Evolutionary conservation across 2,888 invertebrate species (phyloP), one percentile per base, ranked within the genome.

Genomic region (Pseudoips prasinana): DNA sequence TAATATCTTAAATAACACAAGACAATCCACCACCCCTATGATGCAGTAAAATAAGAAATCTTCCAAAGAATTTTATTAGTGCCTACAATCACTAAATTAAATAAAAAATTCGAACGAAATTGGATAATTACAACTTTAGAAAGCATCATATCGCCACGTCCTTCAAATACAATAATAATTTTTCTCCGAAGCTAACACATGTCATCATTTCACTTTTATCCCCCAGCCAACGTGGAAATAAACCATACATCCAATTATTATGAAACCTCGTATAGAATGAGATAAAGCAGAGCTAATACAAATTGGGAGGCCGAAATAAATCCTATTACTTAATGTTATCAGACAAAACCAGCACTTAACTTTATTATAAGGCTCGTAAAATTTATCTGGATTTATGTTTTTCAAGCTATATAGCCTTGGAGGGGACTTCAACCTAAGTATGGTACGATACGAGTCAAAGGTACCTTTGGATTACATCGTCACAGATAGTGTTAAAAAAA

Each of bases 311-410:
- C 45, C 48, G 38, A 49, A 55, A 54, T 41, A 57, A 57, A 52
- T 55, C 60, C 45, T 58, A 61, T 65, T 65, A 64, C 66, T 62
- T 63, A 64, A 53, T 59, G 64, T 66, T 68, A 70, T 71, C 70
- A 70, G 70, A 70, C 63, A 59, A 53, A 46, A 57, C 68, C 66
- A 69, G 62, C 54, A 54, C 54, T 57, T 56, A 57, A 57, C 46
- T 57, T 57, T 57, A 57, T 57, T 57, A 57, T 57, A 58, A 64
- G 58, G 47, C 61, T 62, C 69, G 68, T 78, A 76, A 77, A 78
- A 59, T 76, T 77, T 74, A 82, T 82, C 80, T 73, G 64, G 68
- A 69, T 68, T 64, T 57, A 70, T 63, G 64, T 64, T 70, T 53
- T 54, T 48, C 44, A 52, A 45, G 54, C 30, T 46, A 64, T 67